Evolutionary conservation across 2,113 vertebrate genomes (phyloP), one percentile per base, ranked within the genome.

Genomic region (Leptocoma aspasia): DNA sequence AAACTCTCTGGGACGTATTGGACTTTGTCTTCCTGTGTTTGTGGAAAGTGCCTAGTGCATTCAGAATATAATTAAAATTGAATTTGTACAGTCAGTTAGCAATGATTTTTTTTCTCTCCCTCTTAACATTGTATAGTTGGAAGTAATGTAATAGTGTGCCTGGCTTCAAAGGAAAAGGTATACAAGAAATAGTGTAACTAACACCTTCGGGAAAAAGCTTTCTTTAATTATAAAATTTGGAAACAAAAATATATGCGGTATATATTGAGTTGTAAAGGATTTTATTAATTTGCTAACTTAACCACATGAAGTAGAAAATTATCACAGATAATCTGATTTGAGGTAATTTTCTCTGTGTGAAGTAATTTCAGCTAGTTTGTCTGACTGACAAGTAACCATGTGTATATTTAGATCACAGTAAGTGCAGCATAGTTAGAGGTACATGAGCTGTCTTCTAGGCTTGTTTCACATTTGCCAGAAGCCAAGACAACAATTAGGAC

Each of bases 41-140:
- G 52, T 93, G 56, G 41, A 60, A 95, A 95, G 80, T 94, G 85
- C 92, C 92, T 93, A 60, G 90, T 73, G 93, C 79, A 73, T 94
- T 83, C n/a, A 78, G 71, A 90, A 90, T 63, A 88, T 54, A 79
- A 91, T 68, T n/a, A 56, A 90, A 79, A 66, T 59, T 52, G 4
- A 84, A 70, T 81, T 50, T 91, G 33, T 93, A 65, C 35, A 47
- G 39, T 65, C 31, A 66, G 52, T 53, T 69, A 79, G n/a, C 41
- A 64, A 37, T 49, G 37, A 17, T 31, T 73, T 87, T 79, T 84
- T 87, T 90, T 70, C 52, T 94, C 45, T 77, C 54, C 28, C 50
- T 87, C 42, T 82, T 42, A 85, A n/a, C 21, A 10, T 59, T 76
- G 27, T 82, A 10, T 49, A 76, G 35, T 76, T 88, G 42, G 49